Evolutionary conservation across 2,113 vertebrate species (phyloP).

Genomic region (Andinoacara biseriatus): DNA sequence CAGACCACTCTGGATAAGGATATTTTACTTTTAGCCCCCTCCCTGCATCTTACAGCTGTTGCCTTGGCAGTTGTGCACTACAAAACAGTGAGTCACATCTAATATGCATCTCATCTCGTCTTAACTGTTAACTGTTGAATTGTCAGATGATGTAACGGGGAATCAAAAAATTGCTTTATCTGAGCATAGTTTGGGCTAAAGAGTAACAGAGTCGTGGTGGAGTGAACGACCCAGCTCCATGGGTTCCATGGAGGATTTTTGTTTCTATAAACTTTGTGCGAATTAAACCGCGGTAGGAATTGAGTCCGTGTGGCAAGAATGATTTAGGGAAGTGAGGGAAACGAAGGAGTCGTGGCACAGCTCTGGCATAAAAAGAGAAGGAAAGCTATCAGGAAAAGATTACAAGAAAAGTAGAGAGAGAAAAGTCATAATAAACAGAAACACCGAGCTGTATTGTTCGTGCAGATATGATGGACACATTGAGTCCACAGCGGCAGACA

Average conservation of each 20-base stretch:
- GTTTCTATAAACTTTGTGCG: neutral
- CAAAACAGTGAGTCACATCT: neutral
- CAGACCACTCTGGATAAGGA: no score
- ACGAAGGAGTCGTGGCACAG: neutral
- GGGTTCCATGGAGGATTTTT: neutral
- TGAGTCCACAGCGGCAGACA: conserved; percentile 8
- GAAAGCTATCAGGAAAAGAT: neutral
- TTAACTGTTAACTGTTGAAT: no score
- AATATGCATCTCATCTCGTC: no score
- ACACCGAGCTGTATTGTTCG: neutral
- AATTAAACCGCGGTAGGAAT: neutral
- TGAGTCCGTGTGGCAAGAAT: neutral
- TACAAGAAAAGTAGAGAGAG: neutral
- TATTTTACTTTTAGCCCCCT: neutral
- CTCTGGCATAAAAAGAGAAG: neutral
- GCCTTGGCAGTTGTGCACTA: neutral
- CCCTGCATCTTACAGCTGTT: neutral
- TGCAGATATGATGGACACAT: conserved; percentile 24
- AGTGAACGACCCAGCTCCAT: neutral
- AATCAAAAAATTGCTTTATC: neutral
- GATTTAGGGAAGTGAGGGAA: neutral
- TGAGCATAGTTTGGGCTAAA: neutral
- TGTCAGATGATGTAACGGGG: no score
- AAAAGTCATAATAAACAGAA: conserved; percentile 6
- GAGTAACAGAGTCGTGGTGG: neutral